A percentile compares a stretch with the other conserved stretches of the same genome.
Evolutionary conservation across 2,797 vertebrate genomes (phyloP).

Genomic region (Phataginus tricuspis): DNA sequence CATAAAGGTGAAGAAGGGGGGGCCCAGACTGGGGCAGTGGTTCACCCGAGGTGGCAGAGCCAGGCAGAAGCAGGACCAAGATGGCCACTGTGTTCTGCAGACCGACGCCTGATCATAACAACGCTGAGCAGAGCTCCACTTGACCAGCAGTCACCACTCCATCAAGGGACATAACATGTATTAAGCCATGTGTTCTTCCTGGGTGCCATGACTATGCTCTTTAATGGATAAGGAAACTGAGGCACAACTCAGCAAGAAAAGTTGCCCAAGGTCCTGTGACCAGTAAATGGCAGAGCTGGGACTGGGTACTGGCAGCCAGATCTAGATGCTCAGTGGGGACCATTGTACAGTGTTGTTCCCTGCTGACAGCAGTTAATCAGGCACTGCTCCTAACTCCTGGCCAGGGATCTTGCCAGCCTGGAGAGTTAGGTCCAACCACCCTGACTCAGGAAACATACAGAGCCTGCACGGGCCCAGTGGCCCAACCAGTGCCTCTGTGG

Average conservation of each 20-base stretch:
- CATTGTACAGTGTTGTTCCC: rapidly evolving
- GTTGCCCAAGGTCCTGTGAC: neutral
- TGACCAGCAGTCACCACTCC: rapidly evolving
- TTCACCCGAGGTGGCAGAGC: neutral
- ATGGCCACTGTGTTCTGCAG: rapidly evolving
- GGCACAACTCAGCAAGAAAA: neutral
- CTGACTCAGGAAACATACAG: neutral
- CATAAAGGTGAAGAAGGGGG: no score
- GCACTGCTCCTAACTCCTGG: rapidly evolving
- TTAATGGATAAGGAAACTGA: neutral
- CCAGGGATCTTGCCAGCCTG: neutral
- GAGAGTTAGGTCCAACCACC: neutral
- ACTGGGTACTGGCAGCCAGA: rapidly evolving
- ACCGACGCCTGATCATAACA: rapidly evolving
- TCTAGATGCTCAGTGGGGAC: neutral
- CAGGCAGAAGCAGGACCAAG: neutral
- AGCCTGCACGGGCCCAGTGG: neutral
- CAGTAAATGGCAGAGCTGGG: neutral
- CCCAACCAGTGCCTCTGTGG: neutral
- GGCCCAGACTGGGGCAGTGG: neutral
- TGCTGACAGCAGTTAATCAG: rapidly evolving
- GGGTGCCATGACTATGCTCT: neutral
- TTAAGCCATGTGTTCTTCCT: neutral
- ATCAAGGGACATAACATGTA: rapidly evolving
- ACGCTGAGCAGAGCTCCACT: neutral